A percentile compares a stretch with the other conserved stretches of the same genome.
phyloP scores from a whole-genome alignment of 1,140 invertebrate genomes.

The Littorina saxatilis region DNA sequence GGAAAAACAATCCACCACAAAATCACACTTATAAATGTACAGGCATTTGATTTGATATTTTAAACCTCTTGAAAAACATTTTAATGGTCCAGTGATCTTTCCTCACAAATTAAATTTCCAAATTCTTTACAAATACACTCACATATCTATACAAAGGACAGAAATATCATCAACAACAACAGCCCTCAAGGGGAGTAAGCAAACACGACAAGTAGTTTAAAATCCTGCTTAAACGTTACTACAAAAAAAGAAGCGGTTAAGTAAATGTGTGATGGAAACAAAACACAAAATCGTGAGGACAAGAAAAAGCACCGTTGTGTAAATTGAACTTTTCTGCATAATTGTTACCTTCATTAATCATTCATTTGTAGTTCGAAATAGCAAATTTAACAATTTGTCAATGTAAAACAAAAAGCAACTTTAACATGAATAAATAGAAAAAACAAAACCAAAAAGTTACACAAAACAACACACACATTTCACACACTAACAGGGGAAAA shows the following conservation, averaged over 20 bases:
- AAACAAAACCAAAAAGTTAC: too few relatives aligned
- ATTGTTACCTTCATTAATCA: neutral
- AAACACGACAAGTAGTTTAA: neutral
- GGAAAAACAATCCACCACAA: too few relatives aligned
- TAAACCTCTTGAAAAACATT: neutral
- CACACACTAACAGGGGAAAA: too few relatives aligned
- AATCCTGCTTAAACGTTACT: too few relatives aligned
- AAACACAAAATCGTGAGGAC: neutral
- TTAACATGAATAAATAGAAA: neutral
- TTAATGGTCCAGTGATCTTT: neutral
- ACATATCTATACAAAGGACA: too few relatives aligned
- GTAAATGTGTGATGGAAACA: neutral
- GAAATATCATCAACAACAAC: too few relatives aligned
- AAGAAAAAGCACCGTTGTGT: constrained; percentile 6
- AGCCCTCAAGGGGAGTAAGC: too few relatives aligned
- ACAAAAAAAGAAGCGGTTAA: neutral
- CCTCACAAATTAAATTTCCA: too few relatives aligned
- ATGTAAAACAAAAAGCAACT: neutral
- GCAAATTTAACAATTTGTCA: neutral
- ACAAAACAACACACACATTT: too few relatives aligned
- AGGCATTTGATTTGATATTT: neutral
- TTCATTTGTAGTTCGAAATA: neutral
- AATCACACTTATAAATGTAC: neutral
- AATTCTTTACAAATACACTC: too few relatives aligned
- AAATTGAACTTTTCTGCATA: neutral